Evolutionary conservation across 2,888 invertebrate species (phyloP).

Genomic region (Tenthredo distinguenda): DNA sequence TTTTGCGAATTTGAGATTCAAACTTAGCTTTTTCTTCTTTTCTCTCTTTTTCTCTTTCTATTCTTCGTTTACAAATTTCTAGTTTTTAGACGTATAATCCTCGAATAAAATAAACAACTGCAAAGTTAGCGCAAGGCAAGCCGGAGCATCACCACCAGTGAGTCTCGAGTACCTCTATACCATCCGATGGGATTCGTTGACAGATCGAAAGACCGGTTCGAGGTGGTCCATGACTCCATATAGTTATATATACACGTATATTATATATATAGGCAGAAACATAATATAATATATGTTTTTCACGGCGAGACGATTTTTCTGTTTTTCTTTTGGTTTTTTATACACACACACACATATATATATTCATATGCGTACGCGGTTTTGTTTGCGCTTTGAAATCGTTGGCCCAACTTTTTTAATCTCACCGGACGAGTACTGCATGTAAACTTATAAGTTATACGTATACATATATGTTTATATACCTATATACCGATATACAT

Average conservation of each 20-base stretch:
- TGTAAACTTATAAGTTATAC: too few species aligned
- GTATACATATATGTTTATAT: background rate
- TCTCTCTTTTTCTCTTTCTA: background rate
- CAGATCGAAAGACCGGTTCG: slow-evolving; percentile 47
- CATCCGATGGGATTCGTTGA: slow-evolving; percentile 34
- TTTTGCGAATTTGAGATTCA: too few species aligned
- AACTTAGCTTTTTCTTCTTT: too few species aligned
- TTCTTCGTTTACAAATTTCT: background rate
- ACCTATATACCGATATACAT: background rate
- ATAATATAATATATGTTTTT: background rate
- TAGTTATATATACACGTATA: background rate
- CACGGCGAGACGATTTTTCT: background rate
- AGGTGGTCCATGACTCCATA: slow-evolving; percentile 24
- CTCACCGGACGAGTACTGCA: background rate
- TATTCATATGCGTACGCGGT: background rate
- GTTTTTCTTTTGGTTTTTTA: background rate
- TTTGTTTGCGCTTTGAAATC: background rate
- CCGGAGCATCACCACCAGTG: background rate
- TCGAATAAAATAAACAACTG: slow-evolving; percentile 36
- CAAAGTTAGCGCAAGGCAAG: background rate
- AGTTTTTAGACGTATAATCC: too few species aligned
- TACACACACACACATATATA: background rate
- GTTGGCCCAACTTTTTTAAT: slow-evolving; percentile 29
- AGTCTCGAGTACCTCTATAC: background rate
- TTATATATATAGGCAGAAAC: background rate